A percentile compares a stretch with the other conserved stretches of the same genome.
phyloP scores from a whole-genome alignment of 2,113 vertebrate genomes.

The Dicaeum eximium region DNA sequence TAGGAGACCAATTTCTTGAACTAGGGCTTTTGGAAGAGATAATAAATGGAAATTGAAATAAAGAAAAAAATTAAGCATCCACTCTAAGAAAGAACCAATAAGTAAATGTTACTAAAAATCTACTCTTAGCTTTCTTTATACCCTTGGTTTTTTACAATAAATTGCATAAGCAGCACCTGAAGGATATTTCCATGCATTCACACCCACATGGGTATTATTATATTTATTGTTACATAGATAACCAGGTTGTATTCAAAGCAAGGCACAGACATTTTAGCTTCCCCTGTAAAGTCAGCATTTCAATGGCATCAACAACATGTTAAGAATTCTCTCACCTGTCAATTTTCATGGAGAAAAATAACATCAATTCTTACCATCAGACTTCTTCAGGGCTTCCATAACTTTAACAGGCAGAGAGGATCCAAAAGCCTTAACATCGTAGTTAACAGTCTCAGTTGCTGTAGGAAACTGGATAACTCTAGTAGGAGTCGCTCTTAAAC shows the following conservation, averaged over 20 bases:
- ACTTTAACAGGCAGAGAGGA: constrained; percentile 93
- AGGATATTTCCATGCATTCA: background rate
- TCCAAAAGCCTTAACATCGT: constrained; percentile 89
- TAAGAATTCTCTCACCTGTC: background rate
- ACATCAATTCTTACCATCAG: constrained; percentile 76
- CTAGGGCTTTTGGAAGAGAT: background rate
- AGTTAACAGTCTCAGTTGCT: constrained; percentile 81
- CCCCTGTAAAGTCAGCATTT: background rate
- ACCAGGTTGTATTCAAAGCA: background rate
- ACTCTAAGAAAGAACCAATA: background rate
- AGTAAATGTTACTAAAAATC: background rate
- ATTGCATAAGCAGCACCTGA: background rate
- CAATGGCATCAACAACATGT: background rate
- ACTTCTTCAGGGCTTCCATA: constrained; percentile 89
- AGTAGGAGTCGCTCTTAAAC: constrained; percentile 84
- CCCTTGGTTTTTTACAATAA: background rate
- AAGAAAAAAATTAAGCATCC: background rate
- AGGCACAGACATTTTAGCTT: background rate
- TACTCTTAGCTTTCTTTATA: background rate
- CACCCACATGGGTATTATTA: background rate
- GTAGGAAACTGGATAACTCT: constrained; percentile 77
- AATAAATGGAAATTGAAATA: background rate
- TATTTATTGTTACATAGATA: background rate
- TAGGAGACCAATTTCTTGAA: background rate
- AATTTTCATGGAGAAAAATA: background rate